Evolutionary conservation across 2,113 vertebrate genomes (phyloP).

Genomic region (Theropithecus gelada): DNA sequence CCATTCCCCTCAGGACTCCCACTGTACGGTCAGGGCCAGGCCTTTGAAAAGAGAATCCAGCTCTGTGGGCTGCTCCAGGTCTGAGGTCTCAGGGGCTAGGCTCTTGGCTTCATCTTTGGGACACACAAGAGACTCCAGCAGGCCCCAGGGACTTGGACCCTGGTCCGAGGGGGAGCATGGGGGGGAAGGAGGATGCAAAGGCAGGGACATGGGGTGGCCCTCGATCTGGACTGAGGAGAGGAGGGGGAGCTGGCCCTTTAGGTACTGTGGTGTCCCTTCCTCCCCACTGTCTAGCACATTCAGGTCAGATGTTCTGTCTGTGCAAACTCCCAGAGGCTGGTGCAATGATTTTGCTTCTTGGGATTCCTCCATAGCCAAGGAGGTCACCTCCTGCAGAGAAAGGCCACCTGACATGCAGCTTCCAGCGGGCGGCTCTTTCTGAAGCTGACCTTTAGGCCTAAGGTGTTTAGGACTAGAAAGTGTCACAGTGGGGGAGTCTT

Average conservation of each 20-base stretch:
- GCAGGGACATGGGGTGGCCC: conserved; percentile 51
- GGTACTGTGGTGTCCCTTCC: background rate
- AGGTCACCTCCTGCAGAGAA: background rate
- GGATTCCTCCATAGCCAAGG: background rate
- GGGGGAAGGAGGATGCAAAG: background rate
- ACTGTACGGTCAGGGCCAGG: conserved; percentile 82
- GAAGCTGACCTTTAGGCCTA: background rate
- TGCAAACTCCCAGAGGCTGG: background rate
- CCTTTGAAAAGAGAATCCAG: conserved; percentile 78
- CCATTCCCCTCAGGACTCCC: conserved; percentile 75
- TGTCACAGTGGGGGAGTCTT: background rate
- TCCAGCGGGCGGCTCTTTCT: background rate
- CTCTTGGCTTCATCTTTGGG: conserved; percentile 20
- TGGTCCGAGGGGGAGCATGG: background rate
- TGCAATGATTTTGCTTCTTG: background rate
- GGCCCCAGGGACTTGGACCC: background rate
- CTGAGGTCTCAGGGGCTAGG: background rate
- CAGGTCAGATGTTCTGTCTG: background rate
- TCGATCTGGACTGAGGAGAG: conserved; percentile 74
- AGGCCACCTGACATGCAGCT: background rate
- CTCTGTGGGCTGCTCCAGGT: background rate
- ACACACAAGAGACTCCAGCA: conserved; percentile 73
- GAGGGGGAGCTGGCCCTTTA: conserved; percentile 45
- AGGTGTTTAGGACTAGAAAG: background rate
- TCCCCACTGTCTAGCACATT: background rate